phyloP scores from a whole-genome alignment of 2,113 vertebrate species.

The Ochotona princeps region DNA sequence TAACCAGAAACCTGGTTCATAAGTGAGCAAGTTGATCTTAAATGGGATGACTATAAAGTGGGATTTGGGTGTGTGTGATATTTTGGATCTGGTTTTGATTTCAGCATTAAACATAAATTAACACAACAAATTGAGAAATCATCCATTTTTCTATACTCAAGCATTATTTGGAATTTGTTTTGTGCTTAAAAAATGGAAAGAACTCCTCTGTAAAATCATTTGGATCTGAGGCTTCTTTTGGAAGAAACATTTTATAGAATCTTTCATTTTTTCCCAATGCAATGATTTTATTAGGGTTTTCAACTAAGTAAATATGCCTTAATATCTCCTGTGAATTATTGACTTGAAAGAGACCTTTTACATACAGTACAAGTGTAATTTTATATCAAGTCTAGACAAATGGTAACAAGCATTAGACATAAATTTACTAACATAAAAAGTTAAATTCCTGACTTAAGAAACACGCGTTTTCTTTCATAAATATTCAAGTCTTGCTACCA shows the following conservation, averaged over 20 bases:
- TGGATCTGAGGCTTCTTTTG: slow-evolving; percentile 43
- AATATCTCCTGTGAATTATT: background rate
- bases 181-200: slow-evolving; percentile 20
- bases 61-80: background rate
- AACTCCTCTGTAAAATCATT: slow-evolving; percentile 3
- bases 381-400: background rate
- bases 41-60: background rate
- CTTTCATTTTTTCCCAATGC: background rate
- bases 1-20: background rate
- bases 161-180: slow-evolving; percentile 46
- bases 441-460: slow-evolving; percentile 17
- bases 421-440: slow-evolving; percentile 7
- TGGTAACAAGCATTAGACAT: background rate
- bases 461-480: slow-evolving; percentile 7
- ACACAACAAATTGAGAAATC: background rate
- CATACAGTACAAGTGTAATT: background rate
- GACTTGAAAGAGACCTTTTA: background rate
- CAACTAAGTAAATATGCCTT: slow-evolving; percentile 10
- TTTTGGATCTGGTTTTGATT: background rate
- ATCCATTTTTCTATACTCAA: background rate
- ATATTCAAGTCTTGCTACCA: background rate
- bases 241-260: slow-evolving; percentile 44
- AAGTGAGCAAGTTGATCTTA: background rate
- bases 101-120: background rate
- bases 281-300: slow-evolving; percentile 38